These are phyloP conservation scores for Atethmia centrago DNA, from an alignment of 2,888 invertebrate genomes.

Conservation along the genomic window DNA sequence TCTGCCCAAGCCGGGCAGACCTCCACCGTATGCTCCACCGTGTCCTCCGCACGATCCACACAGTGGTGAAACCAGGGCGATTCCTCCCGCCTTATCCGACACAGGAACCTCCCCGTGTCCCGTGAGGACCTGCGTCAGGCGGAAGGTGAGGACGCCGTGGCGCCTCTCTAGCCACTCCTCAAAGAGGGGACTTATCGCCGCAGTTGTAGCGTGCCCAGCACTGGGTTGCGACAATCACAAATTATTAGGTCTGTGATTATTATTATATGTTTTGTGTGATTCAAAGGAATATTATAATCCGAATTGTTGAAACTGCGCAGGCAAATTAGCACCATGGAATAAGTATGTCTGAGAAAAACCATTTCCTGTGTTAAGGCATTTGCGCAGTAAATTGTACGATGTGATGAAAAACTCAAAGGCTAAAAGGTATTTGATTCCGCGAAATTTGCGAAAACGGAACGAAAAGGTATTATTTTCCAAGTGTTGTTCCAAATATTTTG, in stretches of 20 bases:
- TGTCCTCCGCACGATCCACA: too few relatives aligned
- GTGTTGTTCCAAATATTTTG: background rate
- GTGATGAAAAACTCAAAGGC: constrained; percentile 17
- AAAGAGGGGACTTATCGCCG: too few relatives aligned
- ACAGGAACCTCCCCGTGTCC: too few relatives aligned
- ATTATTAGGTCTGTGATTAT: background rate
- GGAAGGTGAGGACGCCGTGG: too few relatives aligned
- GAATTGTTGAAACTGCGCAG: background rate
- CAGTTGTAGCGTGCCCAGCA: too few relatives aligned
- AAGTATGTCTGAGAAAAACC: background rate
- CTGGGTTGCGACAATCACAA: too few relatives aligned
- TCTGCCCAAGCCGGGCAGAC: too few relatives aligned
- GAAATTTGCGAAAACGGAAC: background rate
- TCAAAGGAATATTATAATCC: background rate
- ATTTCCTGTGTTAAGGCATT: background rate
- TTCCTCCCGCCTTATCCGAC: too few relatives aligned
- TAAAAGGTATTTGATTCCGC: background rate
- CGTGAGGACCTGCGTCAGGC: too few relatives aligned
- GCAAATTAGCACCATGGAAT: background rate
- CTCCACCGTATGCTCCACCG: too few relatives aligned
- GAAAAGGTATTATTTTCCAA: background rate
- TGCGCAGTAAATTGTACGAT: background rate
- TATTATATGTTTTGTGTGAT: background rate
- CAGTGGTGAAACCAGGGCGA: too few relatives aligned
- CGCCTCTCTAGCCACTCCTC: too few relatives aligned